Evolutionary conservation across 2,797 vertebrate genomes (phyloP).

Genomic region (Danio tinwini): DNA sequence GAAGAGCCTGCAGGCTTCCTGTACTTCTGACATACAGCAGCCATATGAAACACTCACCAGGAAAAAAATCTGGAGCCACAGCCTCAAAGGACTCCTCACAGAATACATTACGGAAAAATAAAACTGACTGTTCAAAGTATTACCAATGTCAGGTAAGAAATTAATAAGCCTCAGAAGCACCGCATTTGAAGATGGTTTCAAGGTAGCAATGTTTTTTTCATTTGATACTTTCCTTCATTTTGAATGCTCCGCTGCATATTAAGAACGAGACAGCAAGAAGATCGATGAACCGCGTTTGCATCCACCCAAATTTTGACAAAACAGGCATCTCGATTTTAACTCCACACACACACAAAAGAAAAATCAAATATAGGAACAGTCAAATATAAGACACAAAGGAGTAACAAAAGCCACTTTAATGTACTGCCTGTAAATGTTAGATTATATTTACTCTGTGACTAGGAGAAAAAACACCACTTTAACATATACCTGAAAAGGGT

Average conservation of each 20-base stretch:
- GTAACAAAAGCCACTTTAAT: too few species aligned
- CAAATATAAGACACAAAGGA: not conserved
- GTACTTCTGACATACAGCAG: conserved; percentile 78
- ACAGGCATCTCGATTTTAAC: conserved; percentile 19
- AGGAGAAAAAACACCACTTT: too few species aligned
- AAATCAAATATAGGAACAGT: not conserved
- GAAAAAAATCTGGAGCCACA: conserved; percentile 59
- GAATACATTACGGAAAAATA: conserved; percentile 75
- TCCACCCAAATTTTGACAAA: conserved; percentile 21
- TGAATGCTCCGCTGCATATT: conserved; percentile 38
- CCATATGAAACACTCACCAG: conserved; percentile 41
- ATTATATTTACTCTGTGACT: too few species aligned
- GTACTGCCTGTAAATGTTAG: too few species aligned
- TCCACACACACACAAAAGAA: conserved; percentile 25
- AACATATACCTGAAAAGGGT: too few species aligned
- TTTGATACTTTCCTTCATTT: conserved; percentile 35
- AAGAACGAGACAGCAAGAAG: conserved; percentile 31
- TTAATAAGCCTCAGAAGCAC: conserved; percentile 60
- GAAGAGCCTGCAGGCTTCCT: conserved; percentile 81
- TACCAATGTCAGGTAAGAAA: conserved; percentile 66
- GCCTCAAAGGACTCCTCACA: conserved; percentile 74
- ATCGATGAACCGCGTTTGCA: conserved; percentile 34
- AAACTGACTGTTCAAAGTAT: conserved; percentile 72
- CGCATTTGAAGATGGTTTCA: conserved; percentile 49
- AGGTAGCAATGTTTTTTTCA: conserved; percentile 47